Conservation (phyloP, 2,797 vertebrate species). For the Molossus molossus region DNA sequence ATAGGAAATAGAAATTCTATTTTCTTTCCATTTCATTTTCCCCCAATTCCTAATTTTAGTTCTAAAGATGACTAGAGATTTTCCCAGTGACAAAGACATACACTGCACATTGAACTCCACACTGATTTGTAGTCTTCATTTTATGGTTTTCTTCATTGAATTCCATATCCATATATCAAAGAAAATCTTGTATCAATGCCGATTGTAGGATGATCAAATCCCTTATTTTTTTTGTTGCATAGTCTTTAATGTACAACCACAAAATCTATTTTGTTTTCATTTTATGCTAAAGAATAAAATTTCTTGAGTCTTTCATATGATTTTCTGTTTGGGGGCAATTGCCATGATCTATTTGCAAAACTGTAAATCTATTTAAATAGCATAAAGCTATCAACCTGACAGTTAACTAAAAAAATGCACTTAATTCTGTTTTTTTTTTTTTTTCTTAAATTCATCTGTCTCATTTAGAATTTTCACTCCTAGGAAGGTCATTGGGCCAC, state of each 20-base stretch:
- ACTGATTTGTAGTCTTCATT: not conserved
- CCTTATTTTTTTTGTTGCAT: constrained; percentile 50
- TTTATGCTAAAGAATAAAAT: constrained; percentile 48
- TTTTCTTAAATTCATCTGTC: constrained; percentile 10
- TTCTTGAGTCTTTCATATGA: not conserved
- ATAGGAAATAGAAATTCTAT: constrained; percentile 81
- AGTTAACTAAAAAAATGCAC: not conserved
- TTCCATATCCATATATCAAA: not conserved
- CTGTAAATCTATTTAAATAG: constrained; percentile 55
- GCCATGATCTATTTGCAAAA: constrained; percentile 18
- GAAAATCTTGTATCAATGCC: not conserved
- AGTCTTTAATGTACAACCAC: not conserved
- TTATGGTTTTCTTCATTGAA: not conserved
- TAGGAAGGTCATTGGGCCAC: not conserved
- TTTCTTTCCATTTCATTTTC: constrained; percentile 77
- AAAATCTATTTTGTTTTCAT: constrained; percentile 62
- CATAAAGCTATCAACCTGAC: not conserved
- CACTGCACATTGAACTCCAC: not conserved
- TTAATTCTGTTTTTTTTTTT: constrained; percentile 64
- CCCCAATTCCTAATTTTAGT: constrained; percentile 68
- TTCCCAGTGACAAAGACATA: not conserved
- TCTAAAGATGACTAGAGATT: not conserved
- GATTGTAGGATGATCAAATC: not conserved
- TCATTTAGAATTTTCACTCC: constrained; percentile 24
- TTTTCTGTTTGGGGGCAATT: constrained; percentile 29